Base-by-base conservation (phyloP, 2,888 invertebrate genomes). In the Hydriomena furcata region DNA sequence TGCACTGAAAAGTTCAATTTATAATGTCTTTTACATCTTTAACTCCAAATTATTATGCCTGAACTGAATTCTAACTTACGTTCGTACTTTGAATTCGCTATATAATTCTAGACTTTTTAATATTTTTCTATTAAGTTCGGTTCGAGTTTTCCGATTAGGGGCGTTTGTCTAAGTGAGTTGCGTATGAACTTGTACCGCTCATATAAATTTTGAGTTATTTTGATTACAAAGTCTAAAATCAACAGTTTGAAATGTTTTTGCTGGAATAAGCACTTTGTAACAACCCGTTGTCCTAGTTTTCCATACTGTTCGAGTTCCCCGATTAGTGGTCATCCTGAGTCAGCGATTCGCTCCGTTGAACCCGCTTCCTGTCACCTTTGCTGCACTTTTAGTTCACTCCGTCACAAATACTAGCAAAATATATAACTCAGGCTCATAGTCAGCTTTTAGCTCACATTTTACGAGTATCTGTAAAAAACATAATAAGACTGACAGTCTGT, bases 351-450 rank as follows among this genome's bases (percentile, higher is more conserved):
- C 82, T 82, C 75, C 73, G 83, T 72, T 83, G 82, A 85, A 12
- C 72, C 82, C 76, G 78, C 79, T 88, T 88, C 85, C 88, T 84
- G 85, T 84, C 85, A 84, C 87, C 87, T 87, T 84, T 84, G 75
- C 82, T 79, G 79, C 80, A 83, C 84, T 83, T 84, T 84, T 81
- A 84, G 86, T 82, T 85, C 82, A 87, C 85, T 84, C 84, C 85
- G 82, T 85, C 80, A 73, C 72, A 81, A 80, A 79, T 80, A 76
- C 73, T 73, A 69, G 65, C 24, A 23, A 30, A 21, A 35, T 7
- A 11, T 7, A 7, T 40, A 4, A 17, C 17, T n/a, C n/a, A n/a
- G n/a, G n/a, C n/a, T n/a, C n/a, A n/a, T n/a, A n/a, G n/a, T n/a
- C n/a, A n/a, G n/a, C n/a, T n/a, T n/a, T n/a, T n/a, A n/a, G n/a